These are phyloP conservation scores for Zeugodacus cucurbitae DNA, from an alignment of 1,140 invertebrate species.

Conservation along the genomic window DNA sequence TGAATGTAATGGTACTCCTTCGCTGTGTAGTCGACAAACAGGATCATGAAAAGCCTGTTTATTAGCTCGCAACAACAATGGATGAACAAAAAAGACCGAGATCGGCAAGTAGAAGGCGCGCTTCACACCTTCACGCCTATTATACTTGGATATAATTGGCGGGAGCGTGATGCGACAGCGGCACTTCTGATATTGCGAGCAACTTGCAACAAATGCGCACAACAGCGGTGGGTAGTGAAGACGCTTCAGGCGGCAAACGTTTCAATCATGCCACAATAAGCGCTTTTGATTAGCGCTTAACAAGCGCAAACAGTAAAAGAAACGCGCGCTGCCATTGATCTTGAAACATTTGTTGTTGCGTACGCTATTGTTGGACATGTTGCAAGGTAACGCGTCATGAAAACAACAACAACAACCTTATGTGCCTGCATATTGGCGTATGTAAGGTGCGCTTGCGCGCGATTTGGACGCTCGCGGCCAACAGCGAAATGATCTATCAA, in stretches of 20 bases:
- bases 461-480: not conserved
- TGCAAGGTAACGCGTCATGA: not conserved
- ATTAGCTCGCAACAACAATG: not conserved
- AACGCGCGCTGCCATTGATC: not conserved
- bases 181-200: not conserved
- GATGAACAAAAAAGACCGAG: not conserved
- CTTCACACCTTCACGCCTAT: slow-evolving; percentile 8
- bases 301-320: not conserved
- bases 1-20: not conserved
- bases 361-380: not conserved
- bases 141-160: not conserved
- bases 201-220: not conserved
- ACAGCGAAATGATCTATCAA: not conserved
- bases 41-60: not conserved
- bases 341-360: not conserved
- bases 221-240: not conserved
- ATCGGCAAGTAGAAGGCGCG: not conserved
- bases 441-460: not conserved
- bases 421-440: not conserved
- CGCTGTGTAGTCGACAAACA: not conserved
- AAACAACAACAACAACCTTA: not conserved
- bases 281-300: not conserved
- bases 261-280: not conserved
- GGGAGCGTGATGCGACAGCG: not conserved
- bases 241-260: not conserved